Evolutionary conservation across 2,797 vertebrate species (phyloP).

Genomic region (Lutjanus campechanus): DNA sequence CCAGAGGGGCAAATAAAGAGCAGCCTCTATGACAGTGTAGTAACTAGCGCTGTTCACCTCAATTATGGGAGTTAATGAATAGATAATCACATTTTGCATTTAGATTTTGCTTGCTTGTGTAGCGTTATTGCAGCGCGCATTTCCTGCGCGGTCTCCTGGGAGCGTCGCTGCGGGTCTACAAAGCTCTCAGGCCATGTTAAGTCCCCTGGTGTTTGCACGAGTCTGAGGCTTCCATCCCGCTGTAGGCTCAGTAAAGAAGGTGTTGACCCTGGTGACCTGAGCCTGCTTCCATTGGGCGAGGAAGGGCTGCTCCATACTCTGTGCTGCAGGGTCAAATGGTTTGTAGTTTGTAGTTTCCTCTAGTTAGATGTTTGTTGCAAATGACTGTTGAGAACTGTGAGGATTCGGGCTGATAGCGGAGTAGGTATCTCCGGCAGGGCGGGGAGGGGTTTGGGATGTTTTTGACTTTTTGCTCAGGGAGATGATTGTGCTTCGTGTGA

Average conservation of each 20-base stretch:
- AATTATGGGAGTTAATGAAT: conserved; percentile 76
- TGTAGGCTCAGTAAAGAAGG: conserved; percentile 77
- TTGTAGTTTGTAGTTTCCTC: conserved; percentile 82
- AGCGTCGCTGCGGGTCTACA: conserved; percentile 54
- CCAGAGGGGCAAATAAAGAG: conserved; percentile 45
- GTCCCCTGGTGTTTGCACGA: conserved; percentile 61
- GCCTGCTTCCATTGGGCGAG: conserved; percentile 69
- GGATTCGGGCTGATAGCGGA: conserved; percentile 52
- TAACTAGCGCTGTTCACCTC: conserved; percentile 59
- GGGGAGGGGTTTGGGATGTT: conserved; percentile 35
- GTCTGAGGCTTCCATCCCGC: conserved; percentile 68
- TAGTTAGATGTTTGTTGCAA: conserved; percentile 78
- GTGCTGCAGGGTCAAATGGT: conserved; percentile 83
- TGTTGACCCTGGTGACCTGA: conserved; percentile 76
- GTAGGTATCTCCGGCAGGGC: conserved; percentile 16
- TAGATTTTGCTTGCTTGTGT: conserved; percentile 42
- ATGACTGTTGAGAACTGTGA: conserved; percentile 66
- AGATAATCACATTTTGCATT: conserved; percentile 69
- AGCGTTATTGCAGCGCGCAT: conserved; percentile 24
- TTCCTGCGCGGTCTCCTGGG: conserved; percentile 34
- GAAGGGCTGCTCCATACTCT: conserved; percentile 57
- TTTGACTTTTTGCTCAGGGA: conserved; percentile 54
- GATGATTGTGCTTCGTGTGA: conserved; percentile 25
- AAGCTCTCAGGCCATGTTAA: conserved; percentile 70
- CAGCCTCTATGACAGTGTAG: conserved; percentile 27